Evolutionary conservation across 2,113 vertebrate genomes (phyloP).

Genomic region (Sylvia atricapilla): DNA sequence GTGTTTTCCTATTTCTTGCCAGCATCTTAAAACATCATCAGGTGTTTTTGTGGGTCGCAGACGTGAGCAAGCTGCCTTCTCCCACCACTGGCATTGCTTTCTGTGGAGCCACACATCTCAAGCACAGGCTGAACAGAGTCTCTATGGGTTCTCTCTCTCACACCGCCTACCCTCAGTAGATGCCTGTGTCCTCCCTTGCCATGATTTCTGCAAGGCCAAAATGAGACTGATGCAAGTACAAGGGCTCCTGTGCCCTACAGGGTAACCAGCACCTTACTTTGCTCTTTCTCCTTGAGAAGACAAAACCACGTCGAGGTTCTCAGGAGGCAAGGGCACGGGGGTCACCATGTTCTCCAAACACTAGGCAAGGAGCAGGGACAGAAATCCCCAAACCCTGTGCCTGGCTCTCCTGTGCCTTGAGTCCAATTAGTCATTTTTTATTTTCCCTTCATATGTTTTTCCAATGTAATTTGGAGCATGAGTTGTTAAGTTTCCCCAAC

Average conservation of each 20-base stretch:
- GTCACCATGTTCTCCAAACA: neutral
- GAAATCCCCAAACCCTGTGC: neutral
- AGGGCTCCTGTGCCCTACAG: neutral
- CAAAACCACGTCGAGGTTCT: neutral
- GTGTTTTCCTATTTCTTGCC: neutral
- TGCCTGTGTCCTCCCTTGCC: neutral
- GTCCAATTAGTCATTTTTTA: slow-evolving; percentile 64
- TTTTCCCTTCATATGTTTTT: slow-evolving; percentile 62
- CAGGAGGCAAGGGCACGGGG: neutral
- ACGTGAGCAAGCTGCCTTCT: neutral
- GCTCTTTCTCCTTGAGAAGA: neutral
- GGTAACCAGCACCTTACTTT: neutral
- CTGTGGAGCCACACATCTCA: accelerated
- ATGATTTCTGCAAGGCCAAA: neutral
- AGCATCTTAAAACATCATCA: neutral
- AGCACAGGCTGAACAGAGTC: neutral
- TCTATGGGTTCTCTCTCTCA: neutral
- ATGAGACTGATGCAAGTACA: neutral
- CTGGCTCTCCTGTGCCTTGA: slow-evolving; percentile 13
- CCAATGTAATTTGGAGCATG: slow-evolving; percentile 60
- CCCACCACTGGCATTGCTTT: neutral
- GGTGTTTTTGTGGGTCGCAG: neutral
- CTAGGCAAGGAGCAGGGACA: neutral
- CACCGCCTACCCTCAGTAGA: accelerated
- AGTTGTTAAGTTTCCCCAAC: slow-evolving; percentile 65